These are phyloP conservation scores for Acanthurus tractus DNA, from an alignment of 2,797 vertebrate genomes.

Conservation along the genomic window DNA sequence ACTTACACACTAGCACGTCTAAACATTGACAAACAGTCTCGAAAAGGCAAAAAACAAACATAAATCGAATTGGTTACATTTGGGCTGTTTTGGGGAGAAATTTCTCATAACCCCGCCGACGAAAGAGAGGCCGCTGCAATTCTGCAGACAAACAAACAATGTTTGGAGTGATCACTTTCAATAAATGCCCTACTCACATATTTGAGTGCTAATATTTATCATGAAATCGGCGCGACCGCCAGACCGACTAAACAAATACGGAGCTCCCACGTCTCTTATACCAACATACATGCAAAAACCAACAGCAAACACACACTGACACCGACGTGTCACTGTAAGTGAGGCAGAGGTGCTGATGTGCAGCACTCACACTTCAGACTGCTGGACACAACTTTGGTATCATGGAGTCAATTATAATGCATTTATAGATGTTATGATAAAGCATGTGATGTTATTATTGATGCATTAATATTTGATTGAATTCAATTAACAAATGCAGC, in stretches of 20 bases:
- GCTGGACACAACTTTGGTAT: too few species aligned
- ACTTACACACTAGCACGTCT: conserved; percentile 52
- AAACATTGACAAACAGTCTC: conserved; percentile 77
- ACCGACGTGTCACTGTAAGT: conserved; percentile 7
- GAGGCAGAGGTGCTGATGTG: too few species aligned
- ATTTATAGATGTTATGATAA: neutral
- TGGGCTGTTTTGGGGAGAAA: conserved; percentile 57
- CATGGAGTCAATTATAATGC: too few species aligned
- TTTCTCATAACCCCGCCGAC: conserved; percentile 71
- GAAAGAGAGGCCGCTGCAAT: conserved; percentile 61
- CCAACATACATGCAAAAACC: conserved; percentile 69
- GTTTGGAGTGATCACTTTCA: conserved; percentile 79
- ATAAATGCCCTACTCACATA: conserved; percentile 80
- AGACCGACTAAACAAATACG: conserved; percentile 78
- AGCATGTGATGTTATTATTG: neutral
- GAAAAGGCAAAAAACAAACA: conserved; percentile 78
- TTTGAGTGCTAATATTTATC: conserved; percentile 84
- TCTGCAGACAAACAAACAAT: conserved; percentile 80
- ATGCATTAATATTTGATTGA: neutral
- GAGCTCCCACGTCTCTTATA: conserved; percentile 60
- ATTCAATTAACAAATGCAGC: neutral
- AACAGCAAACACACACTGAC: conserved; percentile 57
- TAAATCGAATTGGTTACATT: conserved; percentile 75
- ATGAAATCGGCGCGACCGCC: conserved; percentile 73
- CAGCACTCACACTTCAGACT: too few species aligned